Base-by-base conservation (phyloP, 2,113 vertebrate genomes). In the Varanus komodoensis region DNA sequence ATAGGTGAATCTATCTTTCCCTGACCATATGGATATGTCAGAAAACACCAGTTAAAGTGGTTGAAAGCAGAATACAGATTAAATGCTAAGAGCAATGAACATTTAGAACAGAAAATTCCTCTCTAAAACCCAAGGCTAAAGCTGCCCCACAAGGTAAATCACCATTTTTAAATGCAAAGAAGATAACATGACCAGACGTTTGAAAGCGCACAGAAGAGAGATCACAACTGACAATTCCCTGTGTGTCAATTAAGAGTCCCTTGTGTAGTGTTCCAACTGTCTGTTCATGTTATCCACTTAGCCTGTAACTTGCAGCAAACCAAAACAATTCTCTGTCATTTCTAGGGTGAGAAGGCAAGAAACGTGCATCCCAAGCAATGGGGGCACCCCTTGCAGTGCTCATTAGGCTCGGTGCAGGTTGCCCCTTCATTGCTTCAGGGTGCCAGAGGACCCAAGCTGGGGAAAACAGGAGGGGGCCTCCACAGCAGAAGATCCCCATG, bases 121-220 rank as follows among this genome's bases (percentile, higher is more conserved):
- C 14, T 73, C 71, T 17, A n/a, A 82, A 54, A 54, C 44, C 50
- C 67, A 88, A 88, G 48, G 52, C 29, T 71, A 50, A 50, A 52
- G 67, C 32, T 52, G 29, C 21, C 23, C 87, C 17, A 50, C 32
- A 81, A 82, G 27, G n/a, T 54, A 73, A 74, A 25, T 48, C 7
- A 6, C 57, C 44, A 87, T 87, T 81, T 82, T 88, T 73, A 88
- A 88, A 48, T 21, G 27, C n/a, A 68, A 78, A 67, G 67, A 57
- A 67, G 78, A 19, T 82, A 88, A 73, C 82, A 79, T 82, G 68
- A 12, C 52, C 44, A 73, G 87, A 82, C 78, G 73, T 73, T 88
- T 88, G 67, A 25, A 88, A 88, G 34, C 17, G 6, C 64, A 79
- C 61, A n/a, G 57, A 87, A 78, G 19, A 79, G 38, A 82, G 79